phyloP scores from a whole-genome alignment of 2,888 invertebrate genomes.

The Caenorhabditis drosophilae region DNA sequence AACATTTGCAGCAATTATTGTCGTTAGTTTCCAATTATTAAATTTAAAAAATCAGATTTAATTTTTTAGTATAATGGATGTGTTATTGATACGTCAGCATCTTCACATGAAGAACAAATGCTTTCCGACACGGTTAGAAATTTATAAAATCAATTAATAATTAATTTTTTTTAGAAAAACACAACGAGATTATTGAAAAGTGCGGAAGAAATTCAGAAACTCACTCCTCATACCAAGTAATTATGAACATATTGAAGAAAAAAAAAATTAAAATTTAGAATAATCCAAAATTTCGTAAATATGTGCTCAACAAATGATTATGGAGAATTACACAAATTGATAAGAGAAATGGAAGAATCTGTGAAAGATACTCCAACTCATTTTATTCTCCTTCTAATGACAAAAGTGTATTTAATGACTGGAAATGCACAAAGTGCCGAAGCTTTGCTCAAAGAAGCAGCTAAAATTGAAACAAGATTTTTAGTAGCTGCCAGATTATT shows the following conservation, averaged over 20 bases:
- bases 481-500: slow-evolving; percentile 20
- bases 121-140: slow-evolving; percentile 25
- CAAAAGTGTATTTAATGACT: slow-evolving; percentile 38
- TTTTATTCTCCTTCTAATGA: slow-evolving; percentile 22
- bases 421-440: slow-evolving; percentile 18
- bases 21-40: slow-evolving; percentile 6
- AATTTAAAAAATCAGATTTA: neutral
- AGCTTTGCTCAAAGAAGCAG: slow-evolving; percentile 17
- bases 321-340: slow-evolving; percentile 15
- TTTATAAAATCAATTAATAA: neutral
- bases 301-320: slow-evolving; percentile 25
- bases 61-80: slow-evolving; percentile 30
- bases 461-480: slow-evolving; percentile 21
- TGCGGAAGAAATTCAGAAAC: slow-evolving; percentile 10
- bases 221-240: slow-evolving; percentile 11
- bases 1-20: slow-evolving; percentile 21
- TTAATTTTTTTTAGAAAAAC: slow-evolving; percentile 15
- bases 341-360: slow-evolving; percentile 26
- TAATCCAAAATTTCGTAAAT: slow-evolving; percentile 19
- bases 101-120: slow-evolving; percentile 33
- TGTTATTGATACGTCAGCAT: slow-evolving; percentile 14
- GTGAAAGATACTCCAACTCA: slow-evolving; percentile 15
- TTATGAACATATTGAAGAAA: neutral
- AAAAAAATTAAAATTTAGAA: slow-evolving; percentile 1
- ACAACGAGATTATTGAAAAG: slow-evolving; percentile 7